Conservation (phyloP, 2,113 vertebrate species). For the Marmota flaviventris region DNA sequence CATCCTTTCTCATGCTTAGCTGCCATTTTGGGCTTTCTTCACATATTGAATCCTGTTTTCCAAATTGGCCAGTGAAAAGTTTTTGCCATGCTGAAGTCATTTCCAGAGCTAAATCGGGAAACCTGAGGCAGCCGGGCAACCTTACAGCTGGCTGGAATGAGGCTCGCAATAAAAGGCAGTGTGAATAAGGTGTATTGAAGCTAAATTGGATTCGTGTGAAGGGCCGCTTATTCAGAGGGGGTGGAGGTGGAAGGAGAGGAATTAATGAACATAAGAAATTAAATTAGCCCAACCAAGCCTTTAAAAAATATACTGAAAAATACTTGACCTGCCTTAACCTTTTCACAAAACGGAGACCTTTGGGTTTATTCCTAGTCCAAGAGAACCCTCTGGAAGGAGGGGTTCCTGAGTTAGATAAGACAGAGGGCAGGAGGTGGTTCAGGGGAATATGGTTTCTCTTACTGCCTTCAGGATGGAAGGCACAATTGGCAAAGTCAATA, state of each 20-base stretch:
- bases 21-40: slow-evolving; percentile 88
- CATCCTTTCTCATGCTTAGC: slow-evolving; percentile 76
- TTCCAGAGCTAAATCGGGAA: slow-evolving; percentile 90
- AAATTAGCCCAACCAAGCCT: slow-evolving; percentile 87
- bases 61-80: slow-evolving; percentile 87
- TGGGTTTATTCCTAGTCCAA: slow-evolving; percentile 68
- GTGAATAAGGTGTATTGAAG: slow-evolving; percentile 93
- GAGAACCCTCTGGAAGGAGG: slow-evolving; percentile 59
- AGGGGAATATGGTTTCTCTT: slow-evolving; percentile 47
- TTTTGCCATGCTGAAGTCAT: slow-evolving; percentile 91
- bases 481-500: slow-evolving; percentile 67
- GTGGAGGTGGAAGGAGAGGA: slow-evolving; percentile 77
- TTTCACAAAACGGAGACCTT: slow-evolving; percentile 82
- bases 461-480: slow-evolving; percentile 45
- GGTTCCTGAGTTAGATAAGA: slow-evolving; percentile 36
- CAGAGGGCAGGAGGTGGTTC: neutral
- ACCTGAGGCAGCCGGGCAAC: slow-evolving; percentile 88
- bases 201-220: slow-evolving; percentile 91
- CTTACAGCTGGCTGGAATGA: slow-evolving; percentile 89
- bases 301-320: slow-evolving; percentile 87
- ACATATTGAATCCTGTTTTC: slow-evolving; percentile 86
- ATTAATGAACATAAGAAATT: slow-evolving; percentile 90
- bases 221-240: slow-evolving; percentile 87
- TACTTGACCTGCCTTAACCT: slow-evolving; percentile 86
- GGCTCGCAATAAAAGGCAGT: slow-evolving; percentile 89